phyloP scores from a whole-genome alignment of 2,797 vertebrate species.

The Typhlichthys subterraneus region DNA sequence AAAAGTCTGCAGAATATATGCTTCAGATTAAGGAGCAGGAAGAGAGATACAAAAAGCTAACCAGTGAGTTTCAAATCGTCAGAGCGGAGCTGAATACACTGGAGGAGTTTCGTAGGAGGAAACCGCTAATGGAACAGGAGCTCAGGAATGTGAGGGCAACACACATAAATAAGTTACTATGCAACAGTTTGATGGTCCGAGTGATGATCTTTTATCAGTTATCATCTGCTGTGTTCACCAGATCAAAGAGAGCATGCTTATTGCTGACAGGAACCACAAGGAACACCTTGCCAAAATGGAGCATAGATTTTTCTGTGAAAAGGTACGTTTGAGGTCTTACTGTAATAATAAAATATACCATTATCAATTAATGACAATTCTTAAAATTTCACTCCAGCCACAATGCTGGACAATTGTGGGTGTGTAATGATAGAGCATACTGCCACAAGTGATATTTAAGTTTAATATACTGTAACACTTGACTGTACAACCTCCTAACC shows the following conservation, averaged over 20 bases:
- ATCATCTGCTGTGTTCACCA: conserved; percentile 43
- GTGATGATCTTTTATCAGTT: conserved; percentile 5
- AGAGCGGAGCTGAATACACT: conserved; percentile 79
- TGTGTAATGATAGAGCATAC: too few relatives aligned
- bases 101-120: conserved; percentile 78
- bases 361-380: too few relatives aligned
- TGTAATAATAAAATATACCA: not conserved
- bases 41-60: conserved; percentile 76
- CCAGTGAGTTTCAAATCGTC: conserved; percentile 79
- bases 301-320: conserved; percentile 83
- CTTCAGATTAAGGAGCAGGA: conserved; percentile 77
- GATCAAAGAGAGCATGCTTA: conserved; percentile 79
- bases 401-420: too few relatives aligned
- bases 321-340: conserved; percentile 67
- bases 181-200: not conserved
- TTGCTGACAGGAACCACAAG: conserved; percentile 75
- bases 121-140: conserved; percentile 84
- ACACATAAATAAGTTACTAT: not conserved
- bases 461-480: too few relatives aligned
- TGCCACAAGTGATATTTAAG: too few relatives aligned
- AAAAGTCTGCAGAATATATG: conserved; percentile 73
- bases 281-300: conserved; percentile 79
- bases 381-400: too few relatives aligned
- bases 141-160: conserved; percentile 72
- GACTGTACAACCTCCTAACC: too few relatives aligned